Conservation (phyloP, 2,888 invertebrate species). For the Pycnomerus fuliginosus region DNA sequence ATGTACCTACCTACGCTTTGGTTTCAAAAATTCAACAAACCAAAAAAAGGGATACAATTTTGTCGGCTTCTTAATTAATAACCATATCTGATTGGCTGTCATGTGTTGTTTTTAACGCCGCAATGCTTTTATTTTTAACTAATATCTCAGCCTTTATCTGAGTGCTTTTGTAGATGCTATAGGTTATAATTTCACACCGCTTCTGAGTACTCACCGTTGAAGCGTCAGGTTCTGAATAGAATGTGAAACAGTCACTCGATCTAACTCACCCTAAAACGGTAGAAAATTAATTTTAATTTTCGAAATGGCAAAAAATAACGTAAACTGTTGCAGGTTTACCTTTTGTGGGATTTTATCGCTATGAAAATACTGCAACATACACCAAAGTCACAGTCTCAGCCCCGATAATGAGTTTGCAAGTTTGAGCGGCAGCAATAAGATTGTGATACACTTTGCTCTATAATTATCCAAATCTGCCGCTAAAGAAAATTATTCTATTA, state of each 20-base stretch:
- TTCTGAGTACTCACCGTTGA: constrained; percentile 27
- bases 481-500: constrained; percentile 24
- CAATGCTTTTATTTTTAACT: constrained; percentile 45
- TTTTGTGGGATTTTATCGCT: neutral
- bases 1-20: no score
- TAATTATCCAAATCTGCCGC: constrained; percentile 37
- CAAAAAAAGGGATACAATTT: constrained; percentile 23
- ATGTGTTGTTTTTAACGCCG: constrained; percentile 42
- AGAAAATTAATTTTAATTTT: no score
- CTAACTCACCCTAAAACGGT: no score
- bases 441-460: constrained; percentile 37
- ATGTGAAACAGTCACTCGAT: constrained; percentile 19
- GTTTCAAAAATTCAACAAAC: no score
- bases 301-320: neutral
- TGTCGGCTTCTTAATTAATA: constrained; percentile 41
- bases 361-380: neutral
- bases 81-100: constrained; percentile 42
- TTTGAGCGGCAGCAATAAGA: constrained; percentile 36
- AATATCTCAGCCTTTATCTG: constrained; percentile 39
- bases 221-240: constrained; percentile 14
- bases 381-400: constrained; percentile 36
- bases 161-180: constrained; percentile 28
- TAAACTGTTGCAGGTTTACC: neutral
- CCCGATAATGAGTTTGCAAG: constrained; percentile 31
- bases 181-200: constrained; percentile 30